These are phyloP conservation scores for Megaleporinus macrocephalus DNA, from an alignment of 2,113 vertebrate genomes.

Conservation along the genomic window DNA sequence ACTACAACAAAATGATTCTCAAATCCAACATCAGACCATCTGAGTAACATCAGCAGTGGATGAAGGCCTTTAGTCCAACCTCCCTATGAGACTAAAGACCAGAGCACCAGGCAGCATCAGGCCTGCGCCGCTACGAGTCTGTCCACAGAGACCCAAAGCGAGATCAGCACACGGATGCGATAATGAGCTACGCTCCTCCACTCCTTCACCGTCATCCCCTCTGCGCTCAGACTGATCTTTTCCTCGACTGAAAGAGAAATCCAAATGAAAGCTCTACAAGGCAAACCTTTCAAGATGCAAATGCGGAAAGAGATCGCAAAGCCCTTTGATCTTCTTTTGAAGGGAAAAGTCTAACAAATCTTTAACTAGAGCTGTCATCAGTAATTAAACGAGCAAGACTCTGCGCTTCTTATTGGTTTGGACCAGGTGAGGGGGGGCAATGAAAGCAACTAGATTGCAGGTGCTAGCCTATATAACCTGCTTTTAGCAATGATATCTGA, in stretches of 20 bases:
- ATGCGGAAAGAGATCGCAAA: neutral
- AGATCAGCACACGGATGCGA: neutral
- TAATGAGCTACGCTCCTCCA: neutral
- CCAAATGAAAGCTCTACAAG: slow-evolving; percentile 6
- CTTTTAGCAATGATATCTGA: too few relatives aligned
- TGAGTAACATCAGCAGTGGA: neutral
- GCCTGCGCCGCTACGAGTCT: too few relatives aligned
- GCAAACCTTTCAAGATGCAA: neutral
- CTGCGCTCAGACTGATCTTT: neutral
- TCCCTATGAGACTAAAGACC: neutral
- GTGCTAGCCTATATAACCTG: too few relatives aligned
- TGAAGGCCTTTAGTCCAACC: neutral
- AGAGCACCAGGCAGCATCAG: neutral
- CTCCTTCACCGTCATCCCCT: neutral
- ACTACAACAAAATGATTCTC: too few relatives aligned
- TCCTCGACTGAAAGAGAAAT: slow-evolving; percentile 15
- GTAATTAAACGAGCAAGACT: neutral
- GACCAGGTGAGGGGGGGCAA: neutral
- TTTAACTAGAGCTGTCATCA: neutral
- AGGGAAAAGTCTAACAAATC: neutral
- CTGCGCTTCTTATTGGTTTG: neutral
- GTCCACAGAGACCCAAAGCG: neutral
- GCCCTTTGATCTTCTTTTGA: neutral
- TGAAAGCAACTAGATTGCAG: neutral
- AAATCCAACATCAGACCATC: neutral